These are phyloP conservation scores for Aphelinus certus DNA, from an alignment of 1,140 invertebrate species.

Conservation along the genomic window DNA sequence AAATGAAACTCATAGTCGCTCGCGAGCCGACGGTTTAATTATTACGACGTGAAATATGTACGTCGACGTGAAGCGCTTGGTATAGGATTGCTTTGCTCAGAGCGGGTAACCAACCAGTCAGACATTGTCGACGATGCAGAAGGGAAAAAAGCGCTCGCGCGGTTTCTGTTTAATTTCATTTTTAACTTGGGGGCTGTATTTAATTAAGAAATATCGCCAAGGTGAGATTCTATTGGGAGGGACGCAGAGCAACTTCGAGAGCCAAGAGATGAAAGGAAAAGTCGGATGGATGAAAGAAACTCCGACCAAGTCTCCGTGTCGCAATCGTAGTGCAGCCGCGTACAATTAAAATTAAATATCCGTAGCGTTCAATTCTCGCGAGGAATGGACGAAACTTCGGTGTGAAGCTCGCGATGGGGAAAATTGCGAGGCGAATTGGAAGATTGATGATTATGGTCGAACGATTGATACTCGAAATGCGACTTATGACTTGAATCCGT, in stretches of 20 bases:
- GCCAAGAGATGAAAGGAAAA: conserved; percentile 6
- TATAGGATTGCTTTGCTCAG: conserved; percentile 46
- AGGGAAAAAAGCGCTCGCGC: conserved; percentile 43
- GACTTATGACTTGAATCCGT: too few relatives aligned
- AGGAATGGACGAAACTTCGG: conserved; percentile 17
- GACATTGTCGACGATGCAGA: conserved; percentile 52
- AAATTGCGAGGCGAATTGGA: background rate
- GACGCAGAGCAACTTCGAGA: conserved; percentile 8
- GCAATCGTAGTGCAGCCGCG: conserved; percentile 5
- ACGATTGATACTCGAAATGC: too few relatives aligned
- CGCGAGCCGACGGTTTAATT: conserved; percentile 59
- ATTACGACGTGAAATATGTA: conserved; percentile 61
- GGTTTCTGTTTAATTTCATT: conserved; percentile 62
- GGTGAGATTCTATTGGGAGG: conserved; percentile 22
- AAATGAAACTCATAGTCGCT: conserved; percentile 56
- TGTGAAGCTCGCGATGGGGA: background rate
- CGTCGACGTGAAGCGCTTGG: conserved; percentile 46
- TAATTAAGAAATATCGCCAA: conserved; percentile 63
- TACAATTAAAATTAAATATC: conserved; percentile 37
- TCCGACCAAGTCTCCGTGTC: background rate
- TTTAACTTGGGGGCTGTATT: conserved; percentile 59
- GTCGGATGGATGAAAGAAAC: conserved; percentile 1
- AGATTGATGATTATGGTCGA: too few relatives aligned
- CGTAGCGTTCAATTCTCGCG: conserved; percentile 22
- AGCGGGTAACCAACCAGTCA: conserved; percentile 54